Evolutionary conservation across 2,113 vertebrate genomes (phyloP).

Genomic region (Salvelinus sp.): DNA sequence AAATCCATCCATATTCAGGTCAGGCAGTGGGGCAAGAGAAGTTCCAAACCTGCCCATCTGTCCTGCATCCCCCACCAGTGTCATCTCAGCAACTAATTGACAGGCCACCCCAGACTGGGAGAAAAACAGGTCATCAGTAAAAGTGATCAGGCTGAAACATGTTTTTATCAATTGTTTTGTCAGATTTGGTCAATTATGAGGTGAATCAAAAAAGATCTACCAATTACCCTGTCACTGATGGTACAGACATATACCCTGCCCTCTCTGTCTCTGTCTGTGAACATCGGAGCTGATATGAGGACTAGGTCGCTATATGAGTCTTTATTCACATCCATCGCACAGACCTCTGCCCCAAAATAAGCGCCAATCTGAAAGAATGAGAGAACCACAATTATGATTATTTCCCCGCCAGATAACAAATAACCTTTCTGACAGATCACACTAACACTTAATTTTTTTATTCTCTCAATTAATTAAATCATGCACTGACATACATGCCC

Average conservation of each 20-base stretch:
- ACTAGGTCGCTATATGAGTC: constrained; percentile 70
- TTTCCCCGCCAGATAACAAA: too few relatives aligned
- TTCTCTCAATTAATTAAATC: too few relatives aligned
- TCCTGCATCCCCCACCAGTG: constrained; percentile 53
- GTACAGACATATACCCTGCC: constrained; percentile 77
- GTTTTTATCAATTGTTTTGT: neutral
- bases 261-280: constrained; percentile 66
- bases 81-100: constrained; percentile 14
- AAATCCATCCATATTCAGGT: constrained; percentile 63
- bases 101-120: constrained; percentile 37
- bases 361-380: constrained; percentile 73
- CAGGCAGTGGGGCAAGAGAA: constrained; percentile 67
- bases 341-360: constrained; percentile 83
- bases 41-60: constrained; percentile 68
- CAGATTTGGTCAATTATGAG: neutral
- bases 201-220: too few relatives aligned
- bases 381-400: neutral
- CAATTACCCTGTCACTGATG: constrained; percentile 6
- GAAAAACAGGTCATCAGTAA: constrained; percentile 4
- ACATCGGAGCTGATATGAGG: constrained; percentile 79
- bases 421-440: too few relatives aligned
- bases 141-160: neutral
- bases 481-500: too few relatives aligned
- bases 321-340: constrained; percentile 69
- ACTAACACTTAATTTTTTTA: too few relatives aligned